phyloP scores from a whole-genome alignment of 1,140 invertebrate genomes.

The Hylaeus volcanicus region DNA sequence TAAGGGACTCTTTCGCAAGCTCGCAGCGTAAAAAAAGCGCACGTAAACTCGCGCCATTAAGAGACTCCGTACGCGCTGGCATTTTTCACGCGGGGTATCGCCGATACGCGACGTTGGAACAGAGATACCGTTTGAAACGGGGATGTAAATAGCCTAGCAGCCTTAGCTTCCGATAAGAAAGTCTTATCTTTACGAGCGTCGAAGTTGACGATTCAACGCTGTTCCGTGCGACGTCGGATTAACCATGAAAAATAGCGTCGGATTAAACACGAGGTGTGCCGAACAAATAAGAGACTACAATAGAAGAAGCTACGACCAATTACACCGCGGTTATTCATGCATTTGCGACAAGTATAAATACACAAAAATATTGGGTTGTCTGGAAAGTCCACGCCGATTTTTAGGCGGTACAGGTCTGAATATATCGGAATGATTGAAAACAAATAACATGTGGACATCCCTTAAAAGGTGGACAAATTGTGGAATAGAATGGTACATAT shows the following conservation, averaged over 20 bases:
- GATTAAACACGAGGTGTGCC: not conserved
- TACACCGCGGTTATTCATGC: too few species aligned
- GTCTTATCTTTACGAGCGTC: conserved; percentile 24
- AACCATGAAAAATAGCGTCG: not conserved
- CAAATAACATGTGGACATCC: too few species aligned
- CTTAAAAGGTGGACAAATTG: too few species aligned
- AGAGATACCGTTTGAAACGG: conserved; percentile 8
- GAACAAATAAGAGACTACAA: too few species aligned
- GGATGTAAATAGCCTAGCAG: conserved; percentile 15
- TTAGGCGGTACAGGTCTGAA: too few species aligned
- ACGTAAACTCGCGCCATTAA: conserved; percentile 12
- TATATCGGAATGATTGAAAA: too few species aligned
- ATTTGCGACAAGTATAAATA: too few species aligned
- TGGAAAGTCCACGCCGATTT: too few species aligned
- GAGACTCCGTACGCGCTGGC: not conserved
- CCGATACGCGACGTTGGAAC: not conserved
- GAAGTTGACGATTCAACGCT: conserved; percentile 21
- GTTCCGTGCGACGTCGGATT: not conserved
- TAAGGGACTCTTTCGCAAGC: conserved; percentile 13
- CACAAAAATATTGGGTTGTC: too few species aligned
- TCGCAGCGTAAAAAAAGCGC: not conserved
- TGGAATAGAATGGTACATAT: too few species aligned
- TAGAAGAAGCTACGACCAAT: too few species aligned
- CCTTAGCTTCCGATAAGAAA: conserved; percentile 26
- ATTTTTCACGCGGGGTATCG: not conserved